Percentiles rank a stretch among this genome's conserved stretches.
Conservation (phyloP, 2,797 vertebrate species). For the Coccyzus lansbergi region DNA sequence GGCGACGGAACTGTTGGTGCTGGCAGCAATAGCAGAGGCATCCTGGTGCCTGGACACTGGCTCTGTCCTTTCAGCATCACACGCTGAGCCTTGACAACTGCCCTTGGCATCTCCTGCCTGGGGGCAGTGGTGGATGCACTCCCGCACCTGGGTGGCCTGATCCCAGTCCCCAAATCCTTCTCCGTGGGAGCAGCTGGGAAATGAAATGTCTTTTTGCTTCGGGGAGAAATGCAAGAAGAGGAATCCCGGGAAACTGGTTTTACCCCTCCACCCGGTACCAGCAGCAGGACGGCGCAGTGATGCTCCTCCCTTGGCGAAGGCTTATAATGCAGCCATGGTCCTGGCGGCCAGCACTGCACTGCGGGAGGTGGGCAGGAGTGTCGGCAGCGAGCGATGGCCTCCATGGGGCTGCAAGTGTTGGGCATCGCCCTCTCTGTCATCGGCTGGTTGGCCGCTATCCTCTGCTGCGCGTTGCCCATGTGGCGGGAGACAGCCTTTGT, state of each 20-base stretch:
- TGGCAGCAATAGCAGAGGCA: background rate
- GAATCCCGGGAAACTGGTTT: constrained; percentile 82
- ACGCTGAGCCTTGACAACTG: background rate
- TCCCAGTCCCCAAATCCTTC: background rate
- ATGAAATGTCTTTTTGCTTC: constrained; percentile 45
- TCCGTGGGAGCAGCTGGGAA: background rate
- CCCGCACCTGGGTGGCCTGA: background rate
- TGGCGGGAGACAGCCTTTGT: constrained; percentile 91
- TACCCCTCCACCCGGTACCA: constrained; percentile 37
- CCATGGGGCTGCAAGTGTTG: constrained; percentile 92
- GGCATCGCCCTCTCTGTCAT: constrained; percentile 87
- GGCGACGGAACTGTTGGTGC: background rate
- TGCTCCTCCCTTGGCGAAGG: constrained; percentile 80
- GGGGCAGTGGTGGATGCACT: rapidly evolving
- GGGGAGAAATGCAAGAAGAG: constrained; percentile 14
- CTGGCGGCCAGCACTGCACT: background rate
- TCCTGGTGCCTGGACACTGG: rapidly evolving
- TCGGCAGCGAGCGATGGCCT: constrained; percentile 79
- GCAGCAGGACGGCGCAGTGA: constrained; percentile 44
- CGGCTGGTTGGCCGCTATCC: constrained; percentile 89
- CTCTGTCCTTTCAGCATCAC: background rate
- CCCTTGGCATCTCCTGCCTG: background rate
- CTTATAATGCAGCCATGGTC: constrained; percentile 74
- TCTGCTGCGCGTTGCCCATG: constrained; percentile 90
- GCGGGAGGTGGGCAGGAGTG: background rate